Evolutionary conservation across 1,140 invertebrate genomes (phyloP).

Genomic region (Temnothorax curvispinosus): DNA sequence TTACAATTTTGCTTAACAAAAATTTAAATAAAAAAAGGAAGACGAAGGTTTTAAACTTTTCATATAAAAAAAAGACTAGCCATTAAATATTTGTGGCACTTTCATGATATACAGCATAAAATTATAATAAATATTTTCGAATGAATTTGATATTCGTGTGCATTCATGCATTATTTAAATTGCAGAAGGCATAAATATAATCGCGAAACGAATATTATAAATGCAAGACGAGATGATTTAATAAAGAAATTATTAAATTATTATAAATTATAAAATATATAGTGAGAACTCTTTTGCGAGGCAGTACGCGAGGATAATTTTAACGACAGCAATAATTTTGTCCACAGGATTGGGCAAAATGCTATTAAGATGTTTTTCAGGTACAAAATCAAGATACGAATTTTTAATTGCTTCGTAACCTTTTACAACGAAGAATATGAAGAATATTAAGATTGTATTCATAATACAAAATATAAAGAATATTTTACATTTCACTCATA

Average conservation of each 20-base stretch:
- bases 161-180: not conserved
- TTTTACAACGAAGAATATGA: not conserved
- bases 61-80: not conserved
- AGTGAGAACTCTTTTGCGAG: not conserved
- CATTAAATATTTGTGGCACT: not conserved
- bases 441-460: constrained; percentile 1
- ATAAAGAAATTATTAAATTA: not conserved
- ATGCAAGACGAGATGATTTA: not conserved
- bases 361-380: not conserved
- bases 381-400: not conserved
- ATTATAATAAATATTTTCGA: not conserved
- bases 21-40: not conserved
- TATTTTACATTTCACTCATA: not conserved
- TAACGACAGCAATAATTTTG: not conserved
- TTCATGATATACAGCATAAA: not conserved
- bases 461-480: not conserved
- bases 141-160: not conserved
- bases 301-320: not conserved
- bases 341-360: not conserved
- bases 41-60: not conserved
- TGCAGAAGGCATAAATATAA: not conserved
- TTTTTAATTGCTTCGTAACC: not conserved
- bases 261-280: constrained; percentile 7
- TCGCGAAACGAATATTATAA: not conserved
- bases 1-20: not conserved